phyloP scores from a whole-genome alignment of 1,140 invertebrate species.

The Trichogramma pretiosum region DNA sequence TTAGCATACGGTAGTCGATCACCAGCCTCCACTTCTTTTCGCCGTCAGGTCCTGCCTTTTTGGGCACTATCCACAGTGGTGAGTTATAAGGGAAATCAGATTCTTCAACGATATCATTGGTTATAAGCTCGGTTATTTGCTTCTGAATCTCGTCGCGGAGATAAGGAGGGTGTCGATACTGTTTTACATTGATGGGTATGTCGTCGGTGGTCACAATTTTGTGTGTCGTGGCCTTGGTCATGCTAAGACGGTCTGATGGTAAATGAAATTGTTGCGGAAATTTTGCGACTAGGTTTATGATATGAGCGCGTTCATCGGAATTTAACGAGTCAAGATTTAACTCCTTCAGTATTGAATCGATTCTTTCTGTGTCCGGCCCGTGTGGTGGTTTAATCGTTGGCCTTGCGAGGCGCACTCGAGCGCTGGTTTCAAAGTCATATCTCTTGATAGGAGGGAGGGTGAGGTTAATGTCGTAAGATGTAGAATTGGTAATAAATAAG shows the following conservation, averaged over 20 bases:
- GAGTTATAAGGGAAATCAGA: too few relatives aligned
- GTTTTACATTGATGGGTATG: background rate
- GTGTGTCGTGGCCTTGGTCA: background rate
- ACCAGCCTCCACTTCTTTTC: too few relatives aligned
- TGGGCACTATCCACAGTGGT: too few relatives aligned
- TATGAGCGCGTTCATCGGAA: background rate
- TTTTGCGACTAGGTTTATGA: background rate
- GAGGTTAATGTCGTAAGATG: too few relatives aligned
- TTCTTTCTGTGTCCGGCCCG: background rate
- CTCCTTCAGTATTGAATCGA: background rate
- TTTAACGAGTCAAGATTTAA: background rate
- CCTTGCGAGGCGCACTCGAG: background rate
- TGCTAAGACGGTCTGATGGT: too few relatives aligned
- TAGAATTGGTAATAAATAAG: too few relatives aligned
- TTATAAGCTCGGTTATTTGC: too few relatives aligned
- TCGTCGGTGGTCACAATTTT: background rate
- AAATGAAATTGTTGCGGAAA: background rate
- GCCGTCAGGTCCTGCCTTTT: too few relatives aligned
- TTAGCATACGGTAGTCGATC: too few relatives aligned
- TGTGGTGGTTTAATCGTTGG: background rate
- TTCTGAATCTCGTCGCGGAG: background rate
- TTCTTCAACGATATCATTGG: too few relatives aligned
- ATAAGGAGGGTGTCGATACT: background rate
- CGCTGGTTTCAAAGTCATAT: too few relatives aligned
- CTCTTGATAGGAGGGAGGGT: too few relatives aligned